Evolutionary conservation across 2,888 invertebrate species (phyloP).

Genomic region (Agriopis marginaria): DNA sequence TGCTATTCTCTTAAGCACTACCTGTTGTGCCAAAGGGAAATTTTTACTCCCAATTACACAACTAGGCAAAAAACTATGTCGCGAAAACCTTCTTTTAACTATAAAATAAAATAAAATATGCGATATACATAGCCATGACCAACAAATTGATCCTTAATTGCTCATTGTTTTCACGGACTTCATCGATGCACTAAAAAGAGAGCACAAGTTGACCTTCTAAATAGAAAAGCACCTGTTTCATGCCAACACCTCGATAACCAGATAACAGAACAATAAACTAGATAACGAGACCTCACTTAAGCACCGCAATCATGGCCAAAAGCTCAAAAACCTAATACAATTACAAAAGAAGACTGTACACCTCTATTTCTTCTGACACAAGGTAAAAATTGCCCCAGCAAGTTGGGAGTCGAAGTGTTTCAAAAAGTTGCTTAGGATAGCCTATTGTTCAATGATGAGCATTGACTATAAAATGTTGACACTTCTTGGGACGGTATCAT

Average conservation of each 20-base stretch:
- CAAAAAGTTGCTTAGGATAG: not conserved
- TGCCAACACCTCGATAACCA: slow-evolving; percentile 1
- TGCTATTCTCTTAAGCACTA: no score
- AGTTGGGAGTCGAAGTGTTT: not conserved
- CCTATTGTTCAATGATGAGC: slow-evolving; percentile 6
- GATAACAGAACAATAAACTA: slow-evolving; percentile 19
- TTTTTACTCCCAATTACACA: no score
- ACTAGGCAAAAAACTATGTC: no score
- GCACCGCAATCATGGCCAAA: slow-evolving; percentile 6
- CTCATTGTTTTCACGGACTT: not conserved
- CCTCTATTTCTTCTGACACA: not conserved
- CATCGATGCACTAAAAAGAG: slow-evolving; percentile 4
- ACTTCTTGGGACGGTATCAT: slow-evolving; percentile 7
- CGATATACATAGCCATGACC: no score
- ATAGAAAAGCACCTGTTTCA: slow-evolving; percentile 12
- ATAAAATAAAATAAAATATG: no score
- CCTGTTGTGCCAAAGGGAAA: no score
- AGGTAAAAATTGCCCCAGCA: not conserved
- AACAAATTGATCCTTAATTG: no score
- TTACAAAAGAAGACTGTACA: not conserved
- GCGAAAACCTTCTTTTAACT: no score
- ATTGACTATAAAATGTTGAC: not conserved
- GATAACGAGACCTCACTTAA: slow-evolving; percentile 7
- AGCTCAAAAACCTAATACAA: not conserved
- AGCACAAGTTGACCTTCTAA: slow-evolving; percentile 13